Conservation (phyloP, 2,113 vertebrate genomes). For the Reinhardtius hippoglossoides region DNA sequence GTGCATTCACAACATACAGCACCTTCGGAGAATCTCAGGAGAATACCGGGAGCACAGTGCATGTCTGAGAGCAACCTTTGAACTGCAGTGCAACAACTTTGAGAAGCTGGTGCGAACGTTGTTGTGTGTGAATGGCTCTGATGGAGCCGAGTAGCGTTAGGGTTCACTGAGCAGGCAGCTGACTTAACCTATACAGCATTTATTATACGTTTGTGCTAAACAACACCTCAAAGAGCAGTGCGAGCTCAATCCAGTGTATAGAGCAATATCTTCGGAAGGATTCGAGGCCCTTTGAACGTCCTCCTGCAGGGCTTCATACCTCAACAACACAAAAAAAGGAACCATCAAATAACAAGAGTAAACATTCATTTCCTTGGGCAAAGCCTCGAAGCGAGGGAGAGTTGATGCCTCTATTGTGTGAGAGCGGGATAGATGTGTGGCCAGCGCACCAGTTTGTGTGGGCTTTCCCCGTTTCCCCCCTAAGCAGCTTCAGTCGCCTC, state of each 20-base stretch:
- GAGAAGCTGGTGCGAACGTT: not conserved
- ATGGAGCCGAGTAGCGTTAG: not conserved
- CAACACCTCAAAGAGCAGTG: constrained; percentile 3
- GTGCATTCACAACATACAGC: too few relatives aligned
- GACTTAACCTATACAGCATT: not conserved
- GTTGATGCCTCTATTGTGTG: constrained; percentile 42
- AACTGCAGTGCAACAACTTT: constrained; percentile 1
- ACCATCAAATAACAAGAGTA: constrained; percentile 40
- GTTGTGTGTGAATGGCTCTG: not conserved
- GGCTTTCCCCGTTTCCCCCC: not conserved
- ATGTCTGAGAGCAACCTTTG: too few relatives aligned
- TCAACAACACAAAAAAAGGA: constrained; percentile 39
- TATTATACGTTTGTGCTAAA: not conserved
- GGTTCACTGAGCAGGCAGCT: not conserved
- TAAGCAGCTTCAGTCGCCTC: not conserved
- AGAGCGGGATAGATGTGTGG: constrained; percentile 41
- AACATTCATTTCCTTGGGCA: constrained; percentile 46
- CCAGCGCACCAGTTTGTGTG: constrained; percentile 16
- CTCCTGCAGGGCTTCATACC: not conserved
- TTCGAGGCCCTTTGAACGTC: constrained; percentile 6
- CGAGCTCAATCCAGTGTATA: not conserved
- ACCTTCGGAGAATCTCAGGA: too few relatives aligned
- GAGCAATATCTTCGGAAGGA: not conserved
- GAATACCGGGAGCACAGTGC: too few relatives aligned
- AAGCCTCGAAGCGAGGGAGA: constrained; percentile 29